Conservation (phyloP, 2,113 vertebrate genomes). For the Odontesthes bonariensis region DNA sequence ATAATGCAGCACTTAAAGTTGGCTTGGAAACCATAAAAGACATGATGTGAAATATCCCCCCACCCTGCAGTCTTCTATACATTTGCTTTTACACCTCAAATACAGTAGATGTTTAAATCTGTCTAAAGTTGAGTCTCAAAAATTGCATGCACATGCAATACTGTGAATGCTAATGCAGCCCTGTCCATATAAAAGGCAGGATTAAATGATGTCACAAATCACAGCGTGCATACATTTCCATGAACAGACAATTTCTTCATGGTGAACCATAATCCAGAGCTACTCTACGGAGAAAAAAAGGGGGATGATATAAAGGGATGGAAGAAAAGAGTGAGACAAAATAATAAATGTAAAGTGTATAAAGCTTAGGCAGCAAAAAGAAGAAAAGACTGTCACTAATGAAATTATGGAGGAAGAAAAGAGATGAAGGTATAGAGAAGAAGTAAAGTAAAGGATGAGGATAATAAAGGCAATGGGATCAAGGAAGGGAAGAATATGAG, state of each 20-base stretch:
- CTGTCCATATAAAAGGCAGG: not conserved
- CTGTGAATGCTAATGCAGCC: not conserved
- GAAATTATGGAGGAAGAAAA: conserved; percentile 4
- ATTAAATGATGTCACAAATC: conserved; percentile 14
- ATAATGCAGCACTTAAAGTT: not conserved
- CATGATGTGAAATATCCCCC: not conserved
- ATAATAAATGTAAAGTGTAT: not conserved
- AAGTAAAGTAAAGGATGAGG: not conserved
- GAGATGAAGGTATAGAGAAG: not conserved
- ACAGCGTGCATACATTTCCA: conserved; percentile 17
- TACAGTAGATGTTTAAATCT: not conserved
- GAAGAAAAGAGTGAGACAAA: not conserved
- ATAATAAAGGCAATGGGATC: not conserved
- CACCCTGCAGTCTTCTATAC: not conserved
- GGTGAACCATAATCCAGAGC: conserved; percentile 31
- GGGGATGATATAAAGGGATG: not conserved
- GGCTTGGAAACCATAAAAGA: not conserved
- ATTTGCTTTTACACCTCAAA: not conserved
- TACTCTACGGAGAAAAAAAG: conserved; percentile 8
- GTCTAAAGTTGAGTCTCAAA: not conserved
- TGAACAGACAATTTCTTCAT: conserved; percentile 25
- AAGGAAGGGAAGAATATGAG: not conserved
- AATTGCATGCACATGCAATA: not conserved
- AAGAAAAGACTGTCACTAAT: not conserved
- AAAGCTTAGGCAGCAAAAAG: not conserved